Conservation (phyloP, 92 coral and sea anemone species). For the Porites lobata region DNA sequence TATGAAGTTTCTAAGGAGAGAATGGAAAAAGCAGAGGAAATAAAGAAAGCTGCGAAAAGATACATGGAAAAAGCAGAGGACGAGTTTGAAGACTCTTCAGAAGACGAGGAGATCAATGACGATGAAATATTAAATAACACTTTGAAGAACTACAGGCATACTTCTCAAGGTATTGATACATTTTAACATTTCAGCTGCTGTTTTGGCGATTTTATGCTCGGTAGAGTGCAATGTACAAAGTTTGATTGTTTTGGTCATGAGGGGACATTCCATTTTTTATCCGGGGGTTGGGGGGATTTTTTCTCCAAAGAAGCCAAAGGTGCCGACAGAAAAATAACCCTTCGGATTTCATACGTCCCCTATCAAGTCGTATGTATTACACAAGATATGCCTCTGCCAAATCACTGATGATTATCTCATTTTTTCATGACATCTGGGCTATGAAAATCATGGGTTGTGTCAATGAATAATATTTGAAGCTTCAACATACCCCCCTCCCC, state of each 20-base stretch:
- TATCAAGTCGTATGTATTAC: no score
- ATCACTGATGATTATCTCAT: no score
- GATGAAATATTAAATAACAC: constrained; percentile 86
- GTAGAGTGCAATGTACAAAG: background rate
- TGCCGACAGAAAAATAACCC: no score
- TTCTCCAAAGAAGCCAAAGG: no score
- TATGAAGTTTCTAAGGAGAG: constrained; percentile 71
- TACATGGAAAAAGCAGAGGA: constrained; percentile 61
- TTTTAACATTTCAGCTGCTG: background rate
- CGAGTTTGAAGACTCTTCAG: constrained; percentile 87
- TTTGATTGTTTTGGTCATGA: background rate
- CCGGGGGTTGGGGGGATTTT: no score
- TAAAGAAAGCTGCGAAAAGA: constrained; percentile 86
- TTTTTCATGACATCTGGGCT: no score
- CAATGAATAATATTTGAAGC: no score
- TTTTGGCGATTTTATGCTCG: background rate
- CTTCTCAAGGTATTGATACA: constrained; percentile 62
- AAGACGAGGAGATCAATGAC: constrained; percentile 95
- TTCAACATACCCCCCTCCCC: no score
- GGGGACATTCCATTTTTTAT: background rate
- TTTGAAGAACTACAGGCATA: constrained; percentile 74
- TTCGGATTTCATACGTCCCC: no score
- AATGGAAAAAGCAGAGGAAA: constrained; percentile 79
- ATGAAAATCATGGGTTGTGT: no score
- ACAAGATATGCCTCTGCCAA: no score